Evolutionary conservation across 2,797 vertebrate species (phyloP).

Genomic region (Carapus acus): DNA sequence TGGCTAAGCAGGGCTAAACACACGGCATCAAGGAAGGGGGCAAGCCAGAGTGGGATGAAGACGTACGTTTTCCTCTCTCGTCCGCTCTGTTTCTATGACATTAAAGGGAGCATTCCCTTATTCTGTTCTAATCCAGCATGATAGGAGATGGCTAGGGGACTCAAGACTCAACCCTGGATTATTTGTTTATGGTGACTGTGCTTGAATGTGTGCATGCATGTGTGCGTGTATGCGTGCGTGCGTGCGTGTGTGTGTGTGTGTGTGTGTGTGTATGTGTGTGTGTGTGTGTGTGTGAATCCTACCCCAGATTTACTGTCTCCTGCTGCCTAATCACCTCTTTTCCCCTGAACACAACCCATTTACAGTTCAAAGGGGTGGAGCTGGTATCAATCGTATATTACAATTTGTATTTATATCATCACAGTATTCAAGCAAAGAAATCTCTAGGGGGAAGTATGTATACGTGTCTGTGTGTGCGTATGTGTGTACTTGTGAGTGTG

Average conservation of each 20-base stretch:
- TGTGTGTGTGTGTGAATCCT: conserved; percentile 62
- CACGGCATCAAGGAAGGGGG: conserved; percentile 37
- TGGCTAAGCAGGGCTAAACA: conserved; percentile 75
- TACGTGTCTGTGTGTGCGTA: not conserved
- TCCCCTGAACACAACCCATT: conserved; percentile 68
- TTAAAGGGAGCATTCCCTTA: conserved; percentile 71
- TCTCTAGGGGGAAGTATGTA: conserved; percentile 51
- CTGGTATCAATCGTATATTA: conserved; percentile 68
- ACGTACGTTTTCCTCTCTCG: conserved; percentile 32
- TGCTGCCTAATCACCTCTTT: conserved; percentile 69
- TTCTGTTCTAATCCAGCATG: conserved; percentile 75
- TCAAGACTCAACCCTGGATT: conserved; percentile 64
- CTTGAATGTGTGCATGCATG: conserved; percentile 1
- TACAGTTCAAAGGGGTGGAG: conserved; percentile 73
- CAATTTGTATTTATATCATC: conserved; percentile 75
- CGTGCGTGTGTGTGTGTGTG: conserved; percentile 5
- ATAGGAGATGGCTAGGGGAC: conserved; percentile 68
- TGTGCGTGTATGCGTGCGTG: no score
- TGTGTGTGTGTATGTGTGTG: conserved; percentile 3
- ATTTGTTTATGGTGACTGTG: conserved; percentile 70
- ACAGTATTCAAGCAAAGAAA: conserved; percentile 64
- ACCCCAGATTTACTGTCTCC: conserved; percentile 64
- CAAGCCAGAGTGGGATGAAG: conserved; percentile 22
- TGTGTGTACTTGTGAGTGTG: conserved; percentile 6
- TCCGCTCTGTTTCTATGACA: conserved; percentile 45